Evolutionary conservation across 2,113 vertebrate genomes (phyloP), one percentile per base, ranked within the genome.

Genomic region (Zeus faber): DNA sequence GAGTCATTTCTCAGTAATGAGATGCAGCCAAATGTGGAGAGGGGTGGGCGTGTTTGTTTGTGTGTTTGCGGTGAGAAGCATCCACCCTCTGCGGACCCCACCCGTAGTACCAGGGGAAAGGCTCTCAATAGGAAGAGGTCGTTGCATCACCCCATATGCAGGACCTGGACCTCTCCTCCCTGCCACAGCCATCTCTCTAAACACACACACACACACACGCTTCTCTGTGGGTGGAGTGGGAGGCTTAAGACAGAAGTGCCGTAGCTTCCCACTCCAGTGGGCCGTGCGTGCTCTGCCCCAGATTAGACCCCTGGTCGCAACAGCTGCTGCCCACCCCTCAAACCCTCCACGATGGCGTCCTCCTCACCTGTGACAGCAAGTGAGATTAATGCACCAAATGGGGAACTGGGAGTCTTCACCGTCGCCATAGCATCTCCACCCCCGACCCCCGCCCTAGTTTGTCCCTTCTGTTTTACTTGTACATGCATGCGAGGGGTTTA

Each of bases 331-430:
- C 52, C 21, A 27, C 54, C 46, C 6, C 41, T 58, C 48, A 2
- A 40, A 6, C 23, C 25, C 40, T 23, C 25, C 63, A 48, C 35
- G 6, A 43, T 21, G 27, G 25, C 58, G 49, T 53, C 67, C 11
- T 48, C 45, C 41, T 70, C 67, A 62, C 65, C 76, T 71, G 64
- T 14, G 53, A 56, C 43, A 3, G 44, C 53, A 18, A 37, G 33
- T 20, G 46, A 60, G 70, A 50, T 60, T 63, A 53, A 43, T 10
- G 51, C 60, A 62, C 48, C 13, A 45, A 65, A 27, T 41, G 62
- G 70, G 60, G 70, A 72, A 31, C 39, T 46, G 17, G 26, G 60
- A 35, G 44, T 74, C 70, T 16, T 11, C 9, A 6, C 9, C 31
- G 9, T 35, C 31, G 9, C 8, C 31, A 35, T 9, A 11, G 31